A percentile compares a stretch with the other conserved stretches of the same genome.
Evolutionary conservation across 2,797 vertebrate genomes (phyloP).

Genomic region (Oreochromis mossambicus): DNA sequence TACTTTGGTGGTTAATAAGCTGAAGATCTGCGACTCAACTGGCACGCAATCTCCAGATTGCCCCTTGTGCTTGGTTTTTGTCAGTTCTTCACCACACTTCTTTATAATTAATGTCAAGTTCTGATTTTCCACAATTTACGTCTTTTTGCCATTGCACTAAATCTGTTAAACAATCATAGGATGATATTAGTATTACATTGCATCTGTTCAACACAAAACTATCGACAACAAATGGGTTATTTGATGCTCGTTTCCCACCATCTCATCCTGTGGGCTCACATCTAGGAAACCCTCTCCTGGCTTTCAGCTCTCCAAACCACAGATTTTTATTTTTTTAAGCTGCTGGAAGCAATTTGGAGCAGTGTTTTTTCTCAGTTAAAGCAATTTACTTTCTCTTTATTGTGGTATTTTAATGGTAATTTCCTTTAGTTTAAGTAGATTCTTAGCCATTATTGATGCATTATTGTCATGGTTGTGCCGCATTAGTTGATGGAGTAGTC

Average conservation of each 20-base stretch:
- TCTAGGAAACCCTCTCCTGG: not conserved
- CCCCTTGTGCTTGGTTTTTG: not conserved
- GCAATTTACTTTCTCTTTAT: not conserved
- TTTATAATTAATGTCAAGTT: not conserved
- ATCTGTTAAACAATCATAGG: not conserved
- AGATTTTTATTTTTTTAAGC: not conserved
- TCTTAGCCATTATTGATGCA: not conserved
- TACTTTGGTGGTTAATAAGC: not conserved
- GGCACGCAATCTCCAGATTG: not conserved
- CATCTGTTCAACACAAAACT: not conserved
- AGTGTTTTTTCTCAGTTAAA: not conserved
- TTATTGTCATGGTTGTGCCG: not conserved
- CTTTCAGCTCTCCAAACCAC: slow-evolving; percentile 20
- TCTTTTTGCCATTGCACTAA: not conserved
- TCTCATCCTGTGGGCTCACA: not conserved
- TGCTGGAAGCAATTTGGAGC: slow-evolving; percentile 15
- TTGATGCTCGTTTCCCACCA: not conserved
- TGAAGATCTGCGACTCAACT: not conserved
- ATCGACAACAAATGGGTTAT: not conserved
- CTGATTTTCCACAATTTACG: not conserved
- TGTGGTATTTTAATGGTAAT: not conserved
- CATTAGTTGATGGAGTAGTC: not conserved
- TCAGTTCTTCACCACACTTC: not conserved
- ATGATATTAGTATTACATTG: not conserved
- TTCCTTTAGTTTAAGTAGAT: not conserved